A percentile compares a stretch with the other conserved stretches of the same genome.
Conservation (phyloP, 2,888 invertebrate species). For the Ceramica pisi region DNA sequence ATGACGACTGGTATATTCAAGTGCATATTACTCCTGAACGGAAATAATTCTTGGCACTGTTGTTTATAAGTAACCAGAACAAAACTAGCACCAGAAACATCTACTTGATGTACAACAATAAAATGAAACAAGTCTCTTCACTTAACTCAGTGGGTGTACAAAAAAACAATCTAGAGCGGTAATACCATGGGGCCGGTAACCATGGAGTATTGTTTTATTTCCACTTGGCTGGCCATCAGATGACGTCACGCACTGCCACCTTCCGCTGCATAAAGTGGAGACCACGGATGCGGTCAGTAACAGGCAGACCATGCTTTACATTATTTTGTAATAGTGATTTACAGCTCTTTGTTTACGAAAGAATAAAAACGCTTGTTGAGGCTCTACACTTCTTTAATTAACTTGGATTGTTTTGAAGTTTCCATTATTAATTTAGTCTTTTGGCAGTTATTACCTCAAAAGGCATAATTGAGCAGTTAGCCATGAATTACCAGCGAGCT, state of each 20-base stretch:
- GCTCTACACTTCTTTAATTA: neutral
- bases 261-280: conserved; percentile 78
- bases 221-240: conserved; percentile 84
- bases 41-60: conserved; percentile 62
- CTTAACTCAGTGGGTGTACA: conserved; percentile 32
- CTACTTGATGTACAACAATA: conserved; percentile 24
- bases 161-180: conserved; percentile 69
- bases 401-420: neutral
- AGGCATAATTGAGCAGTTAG: conserved; percentile 53
- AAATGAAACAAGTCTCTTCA: conserved; percentile 29
- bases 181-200: conserved; percentile 73
- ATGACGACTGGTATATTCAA: conserved; percentile 30
- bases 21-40: conserved; percentile 46
- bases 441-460: conserved; percentile 15
- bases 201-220: conserved; percentile 81
- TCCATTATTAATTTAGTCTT: conserved; percentile 11
- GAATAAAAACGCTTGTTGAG: conserved; percentile 4
- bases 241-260: conserved; percentile 86
- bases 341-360: conserved; percentile 36
- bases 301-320: conserved; percentile 41
- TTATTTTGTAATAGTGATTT: conserved; percentile 29
- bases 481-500: conserved; percentile 63
- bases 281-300: conserved; percentile 64
- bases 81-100: conserved; percentile 30
- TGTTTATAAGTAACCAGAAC: conserved; percentile 30